Evolutionary conservation across 2,797 vertebrate genomes (phyloP), one percentile per base, ranked within the genome.

Genomic region (Botia kubotai): DNA sequence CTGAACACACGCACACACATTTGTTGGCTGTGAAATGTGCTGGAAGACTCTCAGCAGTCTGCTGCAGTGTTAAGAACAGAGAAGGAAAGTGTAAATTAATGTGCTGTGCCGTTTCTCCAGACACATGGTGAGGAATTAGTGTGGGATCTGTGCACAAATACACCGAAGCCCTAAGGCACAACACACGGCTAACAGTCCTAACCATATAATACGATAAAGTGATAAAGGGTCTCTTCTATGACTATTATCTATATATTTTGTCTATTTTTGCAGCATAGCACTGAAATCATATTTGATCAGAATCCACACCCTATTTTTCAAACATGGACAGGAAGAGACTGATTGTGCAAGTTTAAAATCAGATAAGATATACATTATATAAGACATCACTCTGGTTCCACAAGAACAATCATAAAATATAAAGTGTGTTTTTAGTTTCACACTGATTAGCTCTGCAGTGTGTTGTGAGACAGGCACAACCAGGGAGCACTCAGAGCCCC

Each of bases 121-220:
- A 80, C 77, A 78, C 69, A 80, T 72, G 82, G 73, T 57, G 65
- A 36, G 70, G 76, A 72, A 83, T 72, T 85, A 75, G 66, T 58
- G 16, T 43, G 69, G 50, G 48, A 77, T 81, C 62, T 86, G 72
- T 80, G 33, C 21, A 52, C 72, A 79, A 70, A 81, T 52, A 58
- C 55, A 63, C 62, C 3, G 50, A 65, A 50, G 52, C 67, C 66
- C 39, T 77, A 72, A 72, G 36, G 23, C 33, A 74, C 33, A 75
- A 48, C 48, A 36, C 26, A 70, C 39, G 48, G 6, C 53, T 50
- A 62, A 29, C 67, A 46, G 57, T 62, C 58, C 5, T 29, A 26
- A 29, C 58, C 58, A 62, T 4, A 29, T 4, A 26, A 16, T 14
- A 3, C 1, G 58, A 29, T 62, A 62, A 29, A 43, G 23, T 1